A percentile compares a stretch with the other conserved stretches of the same genome.
Conservation (phyloP, 2,797 vertebrate genomes). For the Austrolebias charrua region DNA sequence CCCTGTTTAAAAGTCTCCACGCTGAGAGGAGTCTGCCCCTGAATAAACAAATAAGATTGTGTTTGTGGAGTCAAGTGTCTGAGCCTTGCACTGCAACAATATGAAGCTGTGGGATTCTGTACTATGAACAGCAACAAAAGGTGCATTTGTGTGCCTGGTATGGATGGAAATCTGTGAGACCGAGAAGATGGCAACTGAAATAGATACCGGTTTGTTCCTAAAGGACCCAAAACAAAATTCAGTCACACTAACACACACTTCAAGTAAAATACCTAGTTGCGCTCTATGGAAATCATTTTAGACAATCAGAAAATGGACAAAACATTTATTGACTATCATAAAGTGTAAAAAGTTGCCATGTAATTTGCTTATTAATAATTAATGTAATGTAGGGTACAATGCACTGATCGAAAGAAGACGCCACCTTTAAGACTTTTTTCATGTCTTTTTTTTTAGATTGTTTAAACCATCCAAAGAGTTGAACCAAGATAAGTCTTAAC, state of each 20-base stretch:
- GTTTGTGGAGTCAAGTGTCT: conserved; percentile 47
- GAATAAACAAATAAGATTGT: conserved; percentile 59
- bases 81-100: conserved; percentile 56
- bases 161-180: conserved; percentile 6
- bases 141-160: conserved; percentile 3
- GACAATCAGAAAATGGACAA: background rate
- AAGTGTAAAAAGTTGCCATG: background rate
- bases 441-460: too few relatives aligned
- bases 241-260: background rate
- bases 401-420: too few relatives aligned
- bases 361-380: background rate
- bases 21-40: conserved; percentile 34
- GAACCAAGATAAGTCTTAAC: too few relatives aligned
- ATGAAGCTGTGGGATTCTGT: conserved; percentile 55
- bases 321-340: background rate
- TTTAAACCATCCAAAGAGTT: too few relatives aligned
- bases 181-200: conserved; percentile 15
- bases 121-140: conserved; percentile 50
- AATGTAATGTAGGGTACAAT: too few relatives aligned
- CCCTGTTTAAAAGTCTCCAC: conserved; percentile 26
- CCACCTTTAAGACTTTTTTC: background rate
- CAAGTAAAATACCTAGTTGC: background rate
- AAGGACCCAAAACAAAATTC: background rate
- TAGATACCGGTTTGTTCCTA: background rate
- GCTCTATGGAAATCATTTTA: background rate